Evolutionary conservation across 2,888 invertebrate species (phyloP), one percentile per base, ranked within the genome.

Genomic region (Oxyteleia sp.): DNA sequence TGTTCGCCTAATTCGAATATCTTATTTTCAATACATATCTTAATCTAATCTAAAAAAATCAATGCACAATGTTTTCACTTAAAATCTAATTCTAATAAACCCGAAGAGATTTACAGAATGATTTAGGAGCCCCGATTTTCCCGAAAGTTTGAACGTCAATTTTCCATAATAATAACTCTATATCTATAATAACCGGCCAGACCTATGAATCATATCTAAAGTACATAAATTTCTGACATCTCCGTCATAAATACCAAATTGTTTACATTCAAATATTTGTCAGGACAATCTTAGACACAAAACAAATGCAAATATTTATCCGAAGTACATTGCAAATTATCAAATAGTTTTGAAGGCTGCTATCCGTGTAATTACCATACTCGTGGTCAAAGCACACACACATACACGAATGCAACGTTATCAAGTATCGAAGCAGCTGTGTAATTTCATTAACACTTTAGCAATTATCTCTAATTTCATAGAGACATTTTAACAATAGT

Each of bases 371-470:
- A 80, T 68, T 80, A 80, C 53, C 74, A 68, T 69, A 47, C 55
- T 72, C 66, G 63, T 68, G 53, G 71, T 71, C 38, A 55, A 23
- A 81, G 69, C 72, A 53, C 49, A 38, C 41, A 69, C 69, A 45
- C 26, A 13, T 16, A 53, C 29, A 69, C 69, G 38, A 16, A 13
- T 16, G 45, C 29, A 64, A 35, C 26, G 69, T 66, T 76, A 76
- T 76, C 76, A 53, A 49, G 41, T 41, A 57, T 74, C 68, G 71
- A 78, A 82, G 72, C 78, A 78, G 72, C 78, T 82, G 82, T 74
- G 74, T 74, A 63, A 83, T 83, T 79, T 83, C 79, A 83, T 83
- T 83, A 83, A 79, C 83, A 68, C 83, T 49, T 59, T 26, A 41
- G 69, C 74, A 75, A 83, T 79, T 69, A 83, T 78, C 74, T 79